phyloP scores from a whole-genome alignment of 2,797 vertebrate genomes.

The Morelia viridis region DNA sequence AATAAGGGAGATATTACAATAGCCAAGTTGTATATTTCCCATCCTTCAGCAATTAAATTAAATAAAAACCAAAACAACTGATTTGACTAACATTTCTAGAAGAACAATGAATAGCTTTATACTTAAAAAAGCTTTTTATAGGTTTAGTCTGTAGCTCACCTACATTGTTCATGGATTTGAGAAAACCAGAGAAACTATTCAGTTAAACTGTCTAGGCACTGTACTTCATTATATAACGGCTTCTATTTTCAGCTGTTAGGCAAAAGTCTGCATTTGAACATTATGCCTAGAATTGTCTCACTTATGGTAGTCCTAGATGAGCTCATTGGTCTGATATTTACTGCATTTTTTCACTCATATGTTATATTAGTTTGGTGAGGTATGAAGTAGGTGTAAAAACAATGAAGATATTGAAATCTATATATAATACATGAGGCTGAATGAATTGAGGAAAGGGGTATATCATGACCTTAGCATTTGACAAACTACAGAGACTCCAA shows the following conservation, averaged over 20 bases:
- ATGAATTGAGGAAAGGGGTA: neutral
- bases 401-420: neutral
- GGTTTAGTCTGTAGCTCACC: neutral
- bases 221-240: neutral
- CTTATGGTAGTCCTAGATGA: neutral
- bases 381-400: neutral
- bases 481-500: neutral
- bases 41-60: neutral
- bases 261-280: neutral
- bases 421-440: neutral
- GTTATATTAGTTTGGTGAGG: neutral
- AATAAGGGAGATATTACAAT: neutral
- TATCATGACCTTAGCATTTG: neutral
- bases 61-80: slow-evolving; percentile 42
- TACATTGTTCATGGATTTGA: neutral
- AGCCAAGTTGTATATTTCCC: neutral
- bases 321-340: neutral
- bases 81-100: slow-evolving; percentile 56
- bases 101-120: slow-evolving; percentile 68
- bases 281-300: neutral
- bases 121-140: slow-evolving; percentile 58
- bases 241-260: neutral
- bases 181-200: neutral
- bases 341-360: neutral
- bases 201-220: neutral